A percentile compares a stretch with the other conserved stretches of the same genome.
Conservation (phyloP, 2,888 invertebrate genomes). For the Eupithecia subfuscata region DNA sequence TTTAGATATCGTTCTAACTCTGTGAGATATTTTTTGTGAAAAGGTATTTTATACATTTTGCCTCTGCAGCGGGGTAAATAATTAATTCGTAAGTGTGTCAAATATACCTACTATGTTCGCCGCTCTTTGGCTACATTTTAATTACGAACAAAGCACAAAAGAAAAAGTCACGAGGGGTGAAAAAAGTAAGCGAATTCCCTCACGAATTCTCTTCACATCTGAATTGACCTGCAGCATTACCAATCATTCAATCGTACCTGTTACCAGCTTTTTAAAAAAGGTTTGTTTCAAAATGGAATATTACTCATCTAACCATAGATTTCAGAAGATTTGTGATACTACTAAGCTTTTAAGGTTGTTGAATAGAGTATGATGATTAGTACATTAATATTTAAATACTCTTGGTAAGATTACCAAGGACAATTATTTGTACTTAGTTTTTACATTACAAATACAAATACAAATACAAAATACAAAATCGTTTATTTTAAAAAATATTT, state of each 20-base stretch:
- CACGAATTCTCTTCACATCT: too few relatives aligned
- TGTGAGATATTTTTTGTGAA: background rate
- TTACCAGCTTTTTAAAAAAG: background rate
- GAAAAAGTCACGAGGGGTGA: background rate
- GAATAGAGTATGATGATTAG: background rate
- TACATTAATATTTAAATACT: too few relatives aligned
- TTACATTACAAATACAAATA: too few relatives aligned
- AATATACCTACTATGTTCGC: background rate
- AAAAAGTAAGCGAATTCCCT: too few relatives aligned
- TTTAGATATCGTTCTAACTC: background rate
- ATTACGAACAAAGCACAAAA: background rate
- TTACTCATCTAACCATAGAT: background rate
- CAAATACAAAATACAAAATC: too few relatives aligned
- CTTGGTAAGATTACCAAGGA: too few relatives aligned
- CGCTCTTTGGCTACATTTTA: background rate
- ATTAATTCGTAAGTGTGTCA: background rate
- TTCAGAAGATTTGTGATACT: background rate
- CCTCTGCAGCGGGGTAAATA: background rate
- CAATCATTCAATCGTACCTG: too few relatives aligned
- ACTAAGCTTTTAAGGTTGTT: background rate
- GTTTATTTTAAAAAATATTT: too few relatives aligned
- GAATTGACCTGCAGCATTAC: too few relatives aligned
- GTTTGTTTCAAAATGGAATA: background rate
- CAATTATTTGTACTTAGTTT: too few relatives aligned
- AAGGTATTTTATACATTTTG: background rate